phyloP scores from a whole-genome alignment of 2,797 vertebrate species.

The Anabas testudineus region DNA sequence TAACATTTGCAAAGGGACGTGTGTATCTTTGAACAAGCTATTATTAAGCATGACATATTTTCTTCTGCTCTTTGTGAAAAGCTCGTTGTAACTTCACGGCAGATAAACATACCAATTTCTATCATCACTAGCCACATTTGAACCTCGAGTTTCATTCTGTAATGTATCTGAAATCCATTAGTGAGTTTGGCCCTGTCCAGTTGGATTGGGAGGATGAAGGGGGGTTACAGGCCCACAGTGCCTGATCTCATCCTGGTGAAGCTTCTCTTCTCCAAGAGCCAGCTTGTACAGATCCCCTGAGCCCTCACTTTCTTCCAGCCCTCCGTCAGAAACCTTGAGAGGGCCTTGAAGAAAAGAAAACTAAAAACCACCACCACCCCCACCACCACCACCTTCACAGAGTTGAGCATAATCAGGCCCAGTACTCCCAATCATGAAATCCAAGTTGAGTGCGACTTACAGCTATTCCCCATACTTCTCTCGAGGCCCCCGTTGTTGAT shows the following conservation, averaged over 20 bases:
- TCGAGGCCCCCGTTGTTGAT: constrained; percentile 79
- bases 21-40: constrained; percentile 1
- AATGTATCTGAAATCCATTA: constrained; percentile 71
- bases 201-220: constrained; percentile 47
- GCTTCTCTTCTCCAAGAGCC: constrained; percentile 58
- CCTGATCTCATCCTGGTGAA: constrained; percentile 68
- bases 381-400: constrained; percentile 25
- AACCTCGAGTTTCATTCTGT: constrained; percentile 66
- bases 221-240: constrained; percentile 45
- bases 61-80: constrained; percentile 20
- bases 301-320: constrained; percentile 43
- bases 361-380: constrained; percentile 35
- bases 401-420: constrained; percentile 83
- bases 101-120: constrained; percentile 34
- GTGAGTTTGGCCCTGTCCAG: constrained; percentile 44
- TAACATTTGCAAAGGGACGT: constrained; percentile 19
- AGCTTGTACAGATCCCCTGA: constrained; percentile 47
- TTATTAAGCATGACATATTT: constrained; percentile 22
- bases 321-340: constrained; percentile 75
- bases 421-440: constrained; percentile 86
- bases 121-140: constrained; percentile 39
- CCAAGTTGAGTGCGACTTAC: constrained; percentile 82
- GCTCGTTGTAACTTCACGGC: constrained; percentile 18
- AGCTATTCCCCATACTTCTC: constrained; percentile 70
- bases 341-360: constrained; percentile 81